Base-by-base conservation (phyloP, 2,797 vertebrate genomes). In the Hephaestus fuliginosus region DNA sequence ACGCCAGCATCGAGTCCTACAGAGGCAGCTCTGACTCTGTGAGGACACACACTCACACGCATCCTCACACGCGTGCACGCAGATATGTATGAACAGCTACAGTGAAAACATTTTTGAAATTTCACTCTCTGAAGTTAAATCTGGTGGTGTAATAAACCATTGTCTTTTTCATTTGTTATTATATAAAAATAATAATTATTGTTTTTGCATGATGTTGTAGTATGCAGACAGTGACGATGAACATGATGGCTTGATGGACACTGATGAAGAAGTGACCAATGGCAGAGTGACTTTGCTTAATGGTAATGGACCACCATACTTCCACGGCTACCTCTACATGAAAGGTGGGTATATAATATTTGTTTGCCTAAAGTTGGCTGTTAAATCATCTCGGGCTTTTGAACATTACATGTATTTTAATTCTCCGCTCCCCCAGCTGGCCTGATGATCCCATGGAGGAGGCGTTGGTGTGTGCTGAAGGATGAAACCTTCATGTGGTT, bases 401-500 rank as follows among this genome's bases (percentile, higher is more conserved):
- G 4, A n/a, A 20, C 61, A 46, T 44, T 5, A 3, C 6, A 0
- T 12, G 22, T 66, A 0, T 25, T 39, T 36, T 17, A 8, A 7
- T 57, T 14, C n/a, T 75, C 65, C 70, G 1, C 62, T 75, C 62
- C 61, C 3, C 69, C 82, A 96, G 97, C 97, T 62, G 97, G 97
- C 28, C 93, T 98, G 74, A 98, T 98, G 97, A 98, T 97, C 90
- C 96, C 97, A 0, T 98, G 97, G 97, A 94, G 96, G 61, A 94
- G 97, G 41, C 97, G 97, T 30, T 98, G 97, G 97, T 98, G 97
- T 25, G 97, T 98, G 70, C 84, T 98, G 83, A 98, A 98, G 89
- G 97, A 98, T 0, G 97, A 98, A 81, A 98, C 97, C 68, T 98
- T 98, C 93, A 98, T 98, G 97, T 98, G 97, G 97, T 98, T 98